phyloP scores from a whole-genome alignment of 2,888 invertebrate genomes.

The Neoscelio sp. region DNA sequence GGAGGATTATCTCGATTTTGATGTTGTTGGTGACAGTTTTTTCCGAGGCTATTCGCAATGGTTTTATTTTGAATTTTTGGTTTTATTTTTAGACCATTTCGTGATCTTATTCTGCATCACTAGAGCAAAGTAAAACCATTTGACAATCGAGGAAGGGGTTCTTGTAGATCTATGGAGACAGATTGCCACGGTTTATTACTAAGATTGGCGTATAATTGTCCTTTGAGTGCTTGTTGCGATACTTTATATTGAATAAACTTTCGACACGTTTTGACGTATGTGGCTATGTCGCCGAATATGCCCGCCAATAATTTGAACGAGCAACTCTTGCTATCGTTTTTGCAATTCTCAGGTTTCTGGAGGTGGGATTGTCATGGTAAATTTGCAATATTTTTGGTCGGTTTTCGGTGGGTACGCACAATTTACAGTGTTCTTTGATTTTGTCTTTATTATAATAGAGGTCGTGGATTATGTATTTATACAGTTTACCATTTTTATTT shows the following conservation, averaged over 20 bases:
- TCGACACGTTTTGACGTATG: background rate
- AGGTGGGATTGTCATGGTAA: too few species aligned
- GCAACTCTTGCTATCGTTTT: too few species aligned
- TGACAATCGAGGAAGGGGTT: background rate
- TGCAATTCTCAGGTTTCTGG: too few species aligned
- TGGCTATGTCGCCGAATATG: too few species aligned
- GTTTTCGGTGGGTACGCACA: too few species aligned
- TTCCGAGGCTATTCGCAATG: slow-evolving; percentile 9
- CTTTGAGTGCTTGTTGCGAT: background rate
- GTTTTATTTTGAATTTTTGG: slow-evolving; percentile 19
- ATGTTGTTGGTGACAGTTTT: background rate
- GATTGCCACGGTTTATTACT: slow-evolving; percentile 5
- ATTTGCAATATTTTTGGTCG: too few species aligned
- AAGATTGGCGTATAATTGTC: background rate
- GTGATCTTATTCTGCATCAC: slow-evolving; percentile 23
- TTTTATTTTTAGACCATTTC: slow-evolving; percentile 36
- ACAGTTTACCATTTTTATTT: too few species aligned
- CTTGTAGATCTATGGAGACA: slow-evolving; percentile 31
- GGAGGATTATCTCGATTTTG: background rate
- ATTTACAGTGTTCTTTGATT: too few species aligned
- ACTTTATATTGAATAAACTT: slow-evolving; percentile 10
- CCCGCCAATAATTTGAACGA: too few species aligned
- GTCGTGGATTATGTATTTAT: too few species aligned
- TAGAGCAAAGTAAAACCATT: background rate
- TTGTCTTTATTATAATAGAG: too few species aligned